phyloP scores from a whole-genome alignment of 1,140 invertebrate species.

The Pseudomyrmex gracilis region DNA sequence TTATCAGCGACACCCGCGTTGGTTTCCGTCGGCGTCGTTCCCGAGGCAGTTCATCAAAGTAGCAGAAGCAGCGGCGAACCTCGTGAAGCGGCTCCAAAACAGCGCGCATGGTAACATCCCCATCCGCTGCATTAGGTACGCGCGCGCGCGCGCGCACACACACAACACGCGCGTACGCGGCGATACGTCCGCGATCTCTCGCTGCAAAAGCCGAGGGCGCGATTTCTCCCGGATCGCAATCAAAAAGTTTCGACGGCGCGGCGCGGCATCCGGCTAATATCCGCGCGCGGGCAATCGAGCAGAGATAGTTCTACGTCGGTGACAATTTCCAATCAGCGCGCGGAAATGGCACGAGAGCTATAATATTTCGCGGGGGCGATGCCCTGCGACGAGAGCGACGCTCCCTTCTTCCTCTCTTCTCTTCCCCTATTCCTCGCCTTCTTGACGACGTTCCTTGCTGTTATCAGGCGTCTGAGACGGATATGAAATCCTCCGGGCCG shows the following conservation, averaged over 20 bases:
- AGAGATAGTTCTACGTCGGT: slow-evolving; percentile 72
- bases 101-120: background rate
- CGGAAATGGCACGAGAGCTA: slow-evolving; percentile 75
- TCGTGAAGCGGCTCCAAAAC: background rate
- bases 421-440: background rate
- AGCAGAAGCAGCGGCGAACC: background rate
- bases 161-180: background rate
- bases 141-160: too few relatives aligned
- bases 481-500: slow-evolving; percentile 79
- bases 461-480: slow-evolving; percentile 81
- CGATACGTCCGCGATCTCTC: background rate
- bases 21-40: background rate
- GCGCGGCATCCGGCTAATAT: slow-evolving; percentile 75
- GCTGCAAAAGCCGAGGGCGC: too few relatives aligned
- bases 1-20: slow-evolving; percentile 25
- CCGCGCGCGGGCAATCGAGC: slow-evolving; percentile 74
- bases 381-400: background rate
- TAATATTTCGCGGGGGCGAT: slow-evolving; percentile 74
- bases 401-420: slow-evolving; percentile 12
- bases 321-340: slow-evolving; percentile 79
- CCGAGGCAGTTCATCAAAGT: slow-evolving; percentile 22
- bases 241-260: slow-evolving; percentile 70
- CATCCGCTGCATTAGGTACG: background rate
- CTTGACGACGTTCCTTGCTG: slow-evolving; percentile 30
- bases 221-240: slow-evolving; percentile 60